Conservation (phyloP, 2,888 invertebrate genomes). For the Chelonus formosanus region DNA sequence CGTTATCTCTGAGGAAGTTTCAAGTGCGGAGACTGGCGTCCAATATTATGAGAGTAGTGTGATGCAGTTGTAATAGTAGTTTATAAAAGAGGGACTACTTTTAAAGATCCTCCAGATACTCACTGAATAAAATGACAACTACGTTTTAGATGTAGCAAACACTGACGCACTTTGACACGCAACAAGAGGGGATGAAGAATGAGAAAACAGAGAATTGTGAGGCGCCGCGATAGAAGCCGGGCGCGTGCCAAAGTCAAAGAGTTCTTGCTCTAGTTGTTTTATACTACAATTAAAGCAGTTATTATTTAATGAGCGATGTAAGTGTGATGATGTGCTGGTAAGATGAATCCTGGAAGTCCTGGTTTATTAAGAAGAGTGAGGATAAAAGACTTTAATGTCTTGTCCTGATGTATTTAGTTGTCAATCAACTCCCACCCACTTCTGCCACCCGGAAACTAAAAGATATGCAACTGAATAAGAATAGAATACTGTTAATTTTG, state of each 20-base stretch:
- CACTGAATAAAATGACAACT: too few relatives aligned
- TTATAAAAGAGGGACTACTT: too few relatives aligned
- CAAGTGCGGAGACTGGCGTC: not conserved
- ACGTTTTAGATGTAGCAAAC: not conserved
- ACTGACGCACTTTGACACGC: conserved; percentile 17
- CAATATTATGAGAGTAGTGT: not conserved
- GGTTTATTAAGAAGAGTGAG: not conserved
- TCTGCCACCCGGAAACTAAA: conserved; percentile 11
- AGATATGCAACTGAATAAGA: conserved; percentile 11
- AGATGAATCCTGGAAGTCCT: too few relatives aligned
- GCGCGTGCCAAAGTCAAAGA: conserved; percentile 25
- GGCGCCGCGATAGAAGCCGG: conserved; percentile 20
- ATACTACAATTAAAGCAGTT: not conserved
- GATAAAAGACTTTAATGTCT: not conserved
- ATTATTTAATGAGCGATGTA: not conserved
- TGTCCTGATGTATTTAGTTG: not conserved
- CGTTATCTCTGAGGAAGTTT: not conserved
- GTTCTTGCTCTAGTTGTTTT: not conserved
- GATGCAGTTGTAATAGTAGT: too few relatives aligned
- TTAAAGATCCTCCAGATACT: too few relatives aligned
- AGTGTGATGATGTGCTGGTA: too few relatives aligned
- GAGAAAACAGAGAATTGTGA: conserved; percentile 20
- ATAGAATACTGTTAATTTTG: conserved; percentile 27
- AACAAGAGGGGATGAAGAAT: conserved; percentile 11
- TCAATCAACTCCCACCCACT: too few relatives aligned